phyloP scores from a whole-genome alignment of 2,797 vertebrate genomes.

The Toxotes lorentzi region DNA sequence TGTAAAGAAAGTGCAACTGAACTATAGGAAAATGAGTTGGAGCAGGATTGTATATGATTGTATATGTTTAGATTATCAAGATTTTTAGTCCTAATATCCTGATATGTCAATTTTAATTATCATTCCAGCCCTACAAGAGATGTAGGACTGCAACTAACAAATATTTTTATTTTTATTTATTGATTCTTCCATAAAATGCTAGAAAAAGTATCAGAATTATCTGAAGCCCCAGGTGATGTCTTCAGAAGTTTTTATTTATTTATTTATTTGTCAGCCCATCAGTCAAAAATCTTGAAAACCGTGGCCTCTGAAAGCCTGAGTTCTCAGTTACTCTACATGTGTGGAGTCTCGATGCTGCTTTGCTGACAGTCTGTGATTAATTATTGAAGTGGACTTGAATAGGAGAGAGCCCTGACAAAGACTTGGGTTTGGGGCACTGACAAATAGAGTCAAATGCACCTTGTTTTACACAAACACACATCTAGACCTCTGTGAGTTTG shows the following conservation, averaged over 20 bases:
- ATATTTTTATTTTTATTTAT: not conserved
- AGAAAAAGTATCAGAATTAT: not conserved
- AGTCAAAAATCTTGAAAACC: not conserved
- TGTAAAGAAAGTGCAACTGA: not conserved
- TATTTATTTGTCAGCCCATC: too few species aligned
- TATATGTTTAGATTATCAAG: not conserved
- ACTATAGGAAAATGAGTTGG: not conserved
- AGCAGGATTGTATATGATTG: not conserved
- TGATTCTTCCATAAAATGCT: not conserved
- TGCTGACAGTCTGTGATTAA: slow-evolving; percentile 66
- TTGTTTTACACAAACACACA: slow-evolving; percentile 31
- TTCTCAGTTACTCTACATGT: slow-evolving; percentile 35
- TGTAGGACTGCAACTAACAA: too few species aligned
- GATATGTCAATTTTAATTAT: not conserved
- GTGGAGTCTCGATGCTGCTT: slow-evolving; percentile 33
- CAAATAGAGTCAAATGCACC: slow-evolving; percentile 37
- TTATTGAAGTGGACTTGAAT: slow-evolving; percentile 65
- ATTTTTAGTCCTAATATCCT: not conserved
- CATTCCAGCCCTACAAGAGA: not conserved
- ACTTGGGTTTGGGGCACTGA: not conserved
- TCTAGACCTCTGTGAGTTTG: slow-evolving; percentile 23
- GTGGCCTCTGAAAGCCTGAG: slow-evolving; percentile 7
- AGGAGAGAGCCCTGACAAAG: slow-evolving; percentile 50
- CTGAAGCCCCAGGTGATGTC: not conserved
- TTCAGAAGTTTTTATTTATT: not conserved